Evolutionary conservation across 2,113 vertebrate genomes (phyloP).

Genomic region (Peromyscus leucopus): DNA sequence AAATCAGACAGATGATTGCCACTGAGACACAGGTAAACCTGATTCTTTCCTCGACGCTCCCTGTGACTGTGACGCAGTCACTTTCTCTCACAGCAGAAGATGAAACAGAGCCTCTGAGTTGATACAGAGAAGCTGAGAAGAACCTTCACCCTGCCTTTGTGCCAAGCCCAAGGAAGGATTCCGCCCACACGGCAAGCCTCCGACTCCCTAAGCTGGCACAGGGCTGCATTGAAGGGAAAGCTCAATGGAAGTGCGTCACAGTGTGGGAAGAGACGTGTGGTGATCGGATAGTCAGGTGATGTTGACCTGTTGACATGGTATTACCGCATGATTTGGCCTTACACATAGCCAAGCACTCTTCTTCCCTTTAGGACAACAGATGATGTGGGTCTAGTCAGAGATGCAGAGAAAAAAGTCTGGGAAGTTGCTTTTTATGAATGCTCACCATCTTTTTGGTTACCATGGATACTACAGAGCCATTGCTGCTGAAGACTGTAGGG

Average conservation of each 20-base stretch:
- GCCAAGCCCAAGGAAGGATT: rapidly evolving
- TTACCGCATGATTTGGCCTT: background rate
- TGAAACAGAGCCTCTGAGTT: rapidly evolving
- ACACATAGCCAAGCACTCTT: rapidly evolving
- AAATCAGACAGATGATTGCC: background rate
- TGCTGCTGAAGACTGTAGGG: background rate
- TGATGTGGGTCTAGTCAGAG: background rate
- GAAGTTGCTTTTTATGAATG: background rate
- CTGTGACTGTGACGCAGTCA: rapidly evolving
- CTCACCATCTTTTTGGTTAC: background rate
- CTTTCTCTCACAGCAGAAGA: background rate
- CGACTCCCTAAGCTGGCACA: rapidly evolving
- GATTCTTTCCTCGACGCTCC: background rate
- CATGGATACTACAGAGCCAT: background rate
- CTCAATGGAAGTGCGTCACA: background rate
- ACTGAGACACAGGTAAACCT: background rate
- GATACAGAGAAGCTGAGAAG: background rate
- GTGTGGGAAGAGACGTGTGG: rapidly evolving
- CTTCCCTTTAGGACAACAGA: background rate
- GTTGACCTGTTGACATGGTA: rapidly evolving
- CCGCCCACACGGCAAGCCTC: rapidly evolving
- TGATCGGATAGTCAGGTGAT: background rate
- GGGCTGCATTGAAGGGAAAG: rapidly evolving
- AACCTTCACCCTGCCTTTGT: background rate
- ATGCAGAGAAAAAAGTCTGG: background rate